Conservation (phyloP, 2,113 vertebrate species). For the Cnemophilus loriae region DNA sequence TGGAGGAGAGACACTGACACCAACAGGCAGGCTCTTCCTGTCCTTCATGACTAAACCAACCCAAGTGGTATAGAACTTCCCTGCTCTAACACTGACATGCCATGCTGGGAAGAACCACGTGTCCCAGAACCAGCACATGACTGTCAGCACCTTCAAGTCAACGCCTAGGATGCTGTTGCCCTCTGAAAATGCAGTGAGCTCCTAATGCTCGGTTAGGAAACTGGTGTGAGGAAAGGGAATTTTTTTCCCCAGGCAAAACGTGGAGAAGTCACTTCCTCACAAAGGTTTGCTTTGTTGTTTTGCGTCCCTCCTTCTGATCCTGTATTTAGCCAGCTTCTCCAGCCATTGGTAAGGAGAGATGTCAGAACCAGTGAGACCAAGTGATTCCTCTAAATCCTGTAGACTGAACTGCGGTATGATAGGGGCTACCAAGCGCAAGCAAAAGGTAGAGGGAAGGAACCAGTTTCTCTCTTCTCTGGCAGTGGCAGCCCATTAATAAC, state of each 20-base stretch:
- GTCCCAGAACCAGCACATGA: not conserved
- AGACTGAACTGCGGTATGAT: not conserved
- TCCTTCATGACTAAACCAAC: not conserved
- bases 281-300: not conserved
- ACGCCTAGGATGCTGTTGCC: not conserved
- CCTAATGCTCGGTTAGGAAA: not conserved
- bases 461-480: not conserved
- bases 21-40: not conserved
- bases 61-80: not conserved
- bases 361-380: not conserved
- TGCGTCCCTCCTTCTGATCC: not conserved
- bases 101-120: not conserved
- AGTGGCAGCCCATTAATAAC: not conserved
- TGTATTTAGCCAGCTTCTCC: not conserved
- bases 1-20: not conserved
- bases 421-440: not conserved
- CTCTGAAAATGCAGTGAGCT: not conserved
- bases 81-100: fast-evolving
- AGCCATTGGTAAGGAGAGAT: not conserved
- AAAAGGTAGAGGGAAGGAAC: not conserved
- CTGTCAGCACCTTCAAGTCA: not conserved
- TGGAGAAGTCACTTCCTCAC: not conserved
- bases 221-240: not conserved
- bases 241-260: not conserved
- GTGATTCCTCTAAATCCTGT: not conserved